Conservation (phyloP, 2,888 invertebrate genomes). For the Orthosia gothica region DNA sequence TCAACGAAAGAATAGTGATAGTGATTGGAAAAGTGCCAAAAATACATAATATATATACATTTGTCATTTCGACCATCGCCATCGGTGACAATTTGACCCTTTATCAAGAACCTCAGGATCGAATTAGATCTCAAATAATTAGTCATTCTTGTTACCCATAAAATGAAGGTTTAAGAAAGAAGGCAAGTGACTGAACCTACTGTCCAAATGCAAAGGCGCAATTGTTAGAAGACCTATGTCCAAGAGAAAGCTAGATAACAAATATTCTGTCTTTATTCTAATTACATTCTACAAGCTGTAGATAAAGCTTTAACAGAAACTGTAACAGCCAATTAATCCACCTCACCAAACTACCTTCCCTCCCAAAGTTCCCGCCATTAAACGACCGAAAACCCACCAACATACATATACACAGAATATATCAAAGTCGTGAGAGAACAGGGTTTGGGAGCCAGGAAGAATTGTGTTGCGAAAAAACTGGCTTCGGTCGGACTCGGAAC, state of each 20-base stretch:
- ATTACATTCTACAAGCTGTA: background rate
- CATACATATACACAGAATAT: conserved; percentile 39
- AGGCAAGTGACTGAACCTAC: background rate
- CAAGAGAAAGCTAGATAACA: background rate
- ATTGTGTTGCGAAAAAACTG: conserved; percentile 79
- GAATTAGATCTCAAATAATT: background rate
- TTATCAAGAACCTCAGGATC: background rate
- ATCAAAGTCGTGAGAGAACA: conserved; percentile 72
- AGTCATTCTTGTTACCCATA: background rate
- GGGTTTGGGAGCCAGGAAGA: conserved; percentile 76
- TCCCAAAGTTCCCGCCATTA: conserved; percentile 25
- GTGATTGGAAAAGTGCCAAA: too few species aligned
- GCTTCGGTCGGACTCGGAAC: conserved; percentile 67
- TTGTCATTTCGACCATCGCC: too few species aligned
- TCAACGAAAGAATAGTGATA: too few species aligned
- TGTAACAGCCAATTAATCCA: conserved; percentile 2
- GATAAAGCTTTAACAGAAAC: background rate
- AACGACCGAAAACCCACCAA: conserved; percentile 24
- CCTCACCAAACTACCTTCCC: conserved; percentile 14
- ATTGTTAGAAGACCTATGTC: background rate
- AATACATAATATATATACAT: too few species aligned
- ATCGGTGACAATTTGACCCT: too few species aligned
- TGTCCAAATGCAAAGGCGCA: background rate
- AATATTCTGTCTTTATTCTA: background rate
- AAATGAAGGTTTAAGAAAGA: background rate